These are phyloP conservation scores for Cossypha niveicapilla DNA, from an alignment of 2,797 vertebrate genomes.

Conservation along the genomic window DNA sequence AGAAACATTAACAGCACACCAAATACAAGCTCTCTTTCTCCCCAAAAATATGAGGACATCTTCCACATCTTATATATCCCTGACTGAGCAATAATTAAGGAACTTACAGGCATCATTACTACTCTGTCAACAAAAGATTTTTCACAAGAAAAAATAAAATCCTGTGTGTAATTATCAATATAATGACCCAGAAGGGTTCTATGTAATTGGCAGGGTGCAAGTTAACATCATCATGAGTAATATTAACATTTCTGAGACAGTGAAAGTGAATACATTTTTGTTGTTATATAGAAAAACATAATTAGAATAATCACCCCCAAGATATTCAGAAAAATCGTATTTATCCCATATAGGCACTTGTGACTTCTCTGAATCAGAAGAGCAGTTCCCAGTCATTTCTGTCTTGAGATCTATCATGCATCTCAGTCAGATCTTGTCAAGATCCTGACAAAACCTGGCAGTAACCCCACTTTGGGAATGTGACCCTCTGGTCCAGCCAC, in stretches of 20 bases:
- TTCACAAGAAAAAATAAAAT: background rate
- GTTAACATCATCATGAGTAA: background rate
- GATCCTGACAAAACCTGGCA: background rate
- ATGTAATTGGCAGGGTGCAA: background rate
- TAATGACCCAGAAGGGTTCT: background rate
- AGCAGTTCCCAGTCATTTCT: background rate
- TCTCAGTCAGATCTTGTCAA: background rate
- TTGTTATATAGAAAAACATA: background rate
- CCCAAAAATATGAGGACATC: background rate
- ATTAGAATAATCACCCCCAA: background rate
- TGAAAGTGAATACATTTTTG: background rate
- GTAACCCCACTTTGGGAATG: background rate
- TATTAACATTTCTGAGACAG: background rate
- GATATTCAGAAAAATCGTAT: background rate
- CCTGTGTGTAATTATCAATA: background rate
- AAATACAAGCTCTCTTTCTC: background rate
- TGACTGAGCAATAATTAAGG: constrained; percentile 23
- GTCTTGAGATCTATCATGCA: background rate
- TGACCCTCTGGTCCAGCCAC: background rate
- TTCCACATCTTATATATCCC: background rate
- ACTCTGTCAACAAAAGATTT: background rate
- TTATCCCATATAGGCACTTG: background rate
- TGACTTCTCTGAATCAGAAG: background rate
- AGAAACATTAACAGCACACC: background rate
- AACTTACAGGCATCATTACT: constrained; percentile 21